Evolutionary conservation across 2,888 invertebrate genomes (phyloP), one percentile per base, ranked within the genome.

Genomic region (Tineola bisselliella): DNA sequence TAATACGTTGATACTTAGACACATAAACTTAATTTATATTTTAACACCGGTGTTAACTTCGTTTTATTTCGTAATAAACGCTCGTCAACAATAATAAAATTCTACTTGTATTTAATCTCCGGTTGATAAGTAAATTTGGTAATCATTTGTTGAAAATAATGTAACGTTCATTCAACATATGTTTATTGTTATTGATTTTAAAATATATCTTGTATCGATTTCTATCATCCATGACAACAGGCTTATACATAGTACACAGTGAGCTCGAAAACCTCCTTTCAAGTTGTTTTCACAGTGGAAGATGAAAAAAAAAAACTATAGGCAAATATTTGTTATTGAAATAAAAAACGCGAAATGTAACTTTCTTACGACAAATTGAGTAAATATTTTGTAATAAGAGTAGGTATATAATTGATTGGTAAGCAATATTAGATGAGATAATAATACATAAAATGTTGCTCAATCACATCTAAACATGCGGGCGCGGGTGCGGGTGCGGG

Each of bases 21-120:
- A 10, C 10, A 38, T n/a, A 13, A 48, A 10, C 17, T 48, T 48
- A 48, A 48, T 48, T 48, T 48, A 17, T 48, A 48, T 17, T 48
- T 38, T 48, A 48, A 48, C 48, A 48, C 43, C 15, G 48, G 15
- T 48, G 48, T 48, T 38, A 48, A 48, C 48, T 10, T 15, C 15
- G 48, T 13, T 48, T 48, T 48, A 48, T 48, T 48, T 48, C 48
- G 48, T 15, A 8, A 48, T 48, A 48, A 48, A 48, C n/a, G 48
- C 48, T 48, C 17, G 4, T 6, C 48, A 48, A 48, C 48, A 15
- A 48, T 48, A 48, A 48, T 48, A 48, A 48, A 48, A 48, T 13
- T 38, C 10, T 38, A 38, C 10, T 38, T 38, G 48, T 15, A 17
- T 48, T 17, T 5, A 48, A 48, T 48, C 48, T 15, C 13, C 48